Evolutionary conservation across 2,888 invertebrate species (phyloP), one percentile per base, ranked within the genome.

Genomic region (Pristionchus entomophagus): DNA sequence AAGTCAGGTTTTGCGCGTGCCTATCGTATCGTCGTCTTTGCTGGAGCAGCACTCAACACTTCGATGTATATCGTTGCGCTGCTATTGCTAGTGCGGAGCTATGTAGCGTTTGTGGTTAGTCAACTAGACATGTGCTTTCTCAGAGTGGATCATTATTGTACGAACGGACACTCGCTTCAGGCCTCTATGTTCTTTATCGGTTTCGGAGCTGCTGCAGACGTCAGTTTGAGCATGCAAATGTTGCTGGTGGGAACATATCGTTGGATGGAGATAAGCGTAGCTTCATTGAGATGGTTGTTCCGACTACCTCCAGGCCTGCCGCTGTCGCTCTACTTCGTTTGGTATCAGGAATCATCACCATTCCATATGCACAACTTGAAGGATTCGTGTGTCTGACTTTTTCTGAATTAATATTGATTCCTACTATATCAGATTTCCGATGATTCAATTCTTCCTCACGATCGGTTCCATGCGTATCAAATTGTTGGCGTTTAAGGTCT

Each of bases 361-460:
- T 73, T 45, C 73, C 73, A 22, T 73, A 38, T n/a, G 73, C 73
- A 1, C 73, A 73, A 41, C n/a, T 73, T n/a, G 73, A 41, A 8
- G 73, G 73, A 73, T 73, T 73, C 19, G 73, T 73, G 26, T 41
- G 45, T 32, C 1, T 29, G 10, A 17, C 29, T 6, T 56, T 26
- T 26, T 8, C 51, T 59, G 14, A 10, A 14, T 6, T 10, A n/a
- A n/a, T n/a, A n/a, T n/a, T n/a, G n/a, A n/a, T n/a, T n/a, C n/a
- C n/a, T n/a, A n/a, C n/a, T n/a, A n/a, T n/a, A n/a, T n/a, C n/a
- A n/a, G 26, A 41, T 73, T 14, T n/a, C 26, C 8, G 73, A 41
- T 5, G 45, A 73, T 26, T 73, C 73, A 10, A 45, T 12, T 22
- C 41, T 73, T 12, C 41, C 73, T 22, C 10, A 41, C 1, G 73